Base-by-base conservation (phyloP, 2,888 invertebrate species). In the Phengaris arion region DNA sequence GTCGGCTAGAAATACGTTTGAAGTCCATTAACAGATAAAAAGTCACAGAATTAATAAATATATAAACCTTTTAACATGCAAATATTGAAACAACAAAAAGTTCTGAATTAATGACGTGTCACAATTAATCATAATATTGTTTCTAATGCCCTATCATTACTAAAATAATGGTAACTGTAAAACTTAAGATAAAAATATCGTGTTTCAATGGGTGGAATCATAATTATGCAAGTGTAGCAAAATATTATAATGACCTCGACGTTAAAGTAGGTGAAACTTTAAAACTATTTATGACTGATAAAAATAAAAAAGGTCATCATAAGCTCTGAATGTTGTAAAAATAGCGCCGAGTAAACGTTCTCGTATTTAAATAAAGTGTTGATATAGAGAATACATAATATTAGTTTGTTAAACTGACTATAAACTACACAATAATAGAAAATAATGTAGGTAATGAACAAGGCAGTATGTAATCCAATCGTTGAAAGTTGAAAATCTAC, bases 211-310 rank as follows among this genome's bases (percentile, higher is more conserved):
- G 6, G 35, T 45, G 64, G 64, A 64, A 13, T 59, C 22, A 22
- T 59, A 59, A 59, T 64, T 64, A 64, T 64, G 64, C 64, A 35
- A 64, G 35, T 64, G 64, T 64, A 64, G 64, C 64, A 64, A 35
- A 64, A 64, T 45, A 64, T 35, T 35, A 35, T 64, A 64, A 64
- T 15, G 64, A 64, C 64, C 64, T 64, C 64, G 64, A 12, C 35
- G 35, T 6, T 52, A 45, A 64, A 64, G 64, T 64, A 35, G 35
- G 9, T 35, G 64, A 64, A 45, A 12, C 35, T 64, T 64, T 35
- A 45, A 13, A 64, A 35, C 35, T 64, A 64, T 64, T 64, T 64
- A 64, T 64, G 64, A 64, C 35, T 64, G 64, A 12, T 45, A 64
- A 59, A 59, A 59, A 45, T 64, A 64, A 64, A 52, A 7, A 52